Evolutionary conservation across 2,797 vertebrate species (phyloP), one percentile per base, ranked within the genome.

Genomic region (Bryconaethiops microstoma): DNA sequence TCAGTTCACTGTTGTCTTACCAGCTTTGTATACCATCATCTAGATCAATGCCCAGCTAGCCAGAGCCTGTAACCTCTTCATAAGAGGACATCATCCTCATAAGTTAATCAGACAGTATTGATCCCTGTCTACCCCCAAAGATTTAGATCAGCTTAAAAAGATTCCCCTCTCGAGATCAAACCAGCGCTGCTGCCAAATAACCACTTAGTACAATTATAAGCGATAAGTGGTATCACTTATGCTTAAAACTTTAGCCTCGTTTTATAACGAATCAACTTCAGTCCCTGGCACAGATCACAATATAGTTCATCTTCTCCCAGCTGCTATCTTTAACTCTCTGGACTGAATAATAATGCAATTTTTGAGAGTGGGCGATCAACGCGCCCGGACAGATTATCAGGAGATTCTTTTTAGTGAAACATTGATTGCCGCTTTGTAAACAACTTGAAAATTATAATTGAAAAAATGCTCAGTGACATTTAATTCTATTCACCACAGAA

Each of bases 111-210:
- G 72, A 88, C 82, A 86, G 60, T 87, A 90, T 88, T 81, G 82
- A 83, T 89, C 87, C 81, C 83, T 69, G 29, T 19, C 65, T 59
- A 73, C 77, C 70, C 64, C 39, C 17, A 17, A 79, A 79, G 76
- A 70, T 77, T 64, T 70, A 76, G 54, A 78, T 79, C 64, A 81
- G 57, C 74, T 74, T 74, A 86, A 91, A 80, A 75, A 83, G 45
- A 85, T 85, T 74, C 87, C 89, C 82, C 84, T 89, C 77, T 73
- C 74, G 85, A 85, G 89, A 82, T 88, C 84, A 77, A 81, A 86
- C 80, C 80, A 83, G 75, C 74, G 82, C 84, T 84, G 78, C 86
- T 91, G 90, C 91, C 92, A 93, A 91, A 92, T 91, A 90, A 92
- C 89, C 91, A 92, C 91, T 92, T 90, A 92, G 88, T 86, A 71